phyloP scores from a whole-genome alignment of 2,797 vertebrate species.

The Hemitrygon akajei region DNA sequence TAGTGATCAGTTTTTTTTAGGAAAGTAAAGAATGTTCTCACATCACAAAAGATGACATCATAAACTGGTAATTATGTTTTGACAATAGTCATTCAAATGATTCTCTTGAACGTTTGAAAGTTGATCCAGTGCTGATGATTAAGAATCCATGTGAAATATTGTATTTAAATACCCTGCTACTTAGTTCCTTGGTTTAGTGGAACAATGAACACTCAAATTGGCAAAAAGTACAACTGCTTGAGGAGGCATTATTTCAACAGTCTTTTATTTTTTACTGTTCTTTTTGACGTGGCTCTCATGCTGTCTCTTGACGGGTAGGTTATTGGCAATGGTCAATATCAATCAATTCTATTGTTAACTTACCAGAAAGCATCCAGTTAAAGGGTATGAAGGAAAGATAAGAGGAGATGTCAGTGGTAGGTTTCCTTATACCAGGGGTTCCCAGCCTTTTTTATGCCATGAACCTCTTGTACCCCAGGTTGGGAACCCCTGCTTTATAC shows the following conservation, averaged over 20 bases:
- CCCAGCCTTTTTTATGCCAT: too few relatives aligned
- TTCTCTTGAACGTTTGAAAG: neutral
- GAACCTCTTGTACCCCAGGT: too few relatives aligned
- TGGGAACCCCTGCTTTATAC: too few relatives aligned
- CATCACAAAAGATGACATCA: constrained; percentile 31
- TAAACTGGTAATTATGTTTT: neutral
- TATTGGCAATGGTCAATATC: too few relatives aligned
- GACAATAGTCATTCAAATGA: neutral
- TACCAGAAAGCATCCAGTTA: too few relatives aligned
- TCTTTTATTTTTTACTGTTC: neutral
- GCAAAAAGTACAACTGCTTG: neutral
- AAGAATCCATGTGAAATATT: neutral
- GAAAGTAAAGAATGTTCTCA: neutral
- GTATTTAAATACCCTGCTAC: neutral
- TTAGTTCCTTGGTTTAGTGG: neutral
- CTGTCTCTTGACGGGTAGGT: neutral
- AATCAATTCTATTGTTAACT: neutral
- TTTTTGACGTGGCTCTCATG: neutral
- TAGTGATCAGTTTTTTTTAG: neutral
- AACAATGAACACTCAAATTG: neutral
- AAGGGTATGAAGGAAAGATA: too few relatives aligned
- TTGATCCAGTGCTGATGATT: neutral
- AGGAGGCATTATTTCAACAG: neutral
- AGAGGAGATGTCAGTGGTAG: too few relatives aligned
- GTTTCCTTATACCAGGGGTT: too few relatives aligned